Evolutionary conservation across 2,797 vertebrate species (phyloP).

Genomic region (Muscicapa striata): DNA sequence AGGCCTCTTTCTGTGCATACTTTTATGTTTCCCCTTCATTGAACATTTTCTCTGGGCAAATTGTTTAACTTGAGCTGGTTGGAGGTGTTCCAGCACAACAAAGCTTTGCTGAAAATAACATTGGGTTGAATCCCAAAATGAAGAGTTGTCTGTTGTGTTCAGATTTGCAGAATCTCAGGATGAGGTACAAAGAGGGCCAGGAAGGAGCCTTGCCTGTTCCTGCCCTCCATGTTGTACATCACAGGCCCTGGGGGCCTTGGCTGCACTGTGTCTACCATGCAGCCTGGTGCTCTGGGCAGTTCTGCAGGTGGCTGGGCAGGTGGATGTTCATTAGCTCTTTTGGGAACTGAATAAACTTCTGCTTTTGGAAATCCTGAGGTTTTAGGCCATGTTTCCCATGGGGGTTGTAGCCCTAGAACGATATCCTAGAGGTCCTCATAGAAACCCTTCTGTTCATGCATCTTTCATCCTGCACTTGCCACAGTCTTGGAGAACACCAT

Average conservation of each 20-base stretch:
- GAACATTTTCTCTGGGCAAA: conserved; percentile 41
- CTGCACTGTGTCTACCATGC: accelerated
- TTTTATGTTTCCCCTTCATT: conserved; percentile 50
- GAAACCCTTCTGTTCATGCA: not conserved
- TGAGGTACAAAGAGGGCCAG: accelerated
- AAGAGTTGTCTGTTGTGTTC: not conserved
- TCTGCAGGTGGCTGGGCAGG: not conserved
- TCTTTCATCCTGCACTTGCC: not conserved
- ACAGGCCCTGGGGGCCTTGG: not conserved
- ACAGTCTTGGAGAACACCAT: not conserved
- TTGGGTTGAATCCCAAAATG: not conserved
- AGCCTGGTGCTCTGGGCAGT: not conserved
- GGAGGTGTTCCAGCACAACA: conserved; percentile 42
- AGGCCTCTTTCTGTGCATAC: conserved; percentile 41
- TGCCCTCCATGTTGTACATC: not conserved
- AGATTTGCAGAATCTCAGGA: not conserved
- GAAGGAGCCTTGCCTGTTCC: not conserved
- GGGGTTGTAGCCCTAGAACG: not conserved
- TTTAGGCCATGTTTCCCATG: not conserved
- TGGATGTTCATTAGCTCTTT: not conserved
- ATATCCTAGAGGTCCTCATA: not conserved
- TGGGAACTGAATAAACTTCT: not conserved
- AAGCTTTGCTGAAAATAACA: not conserved
- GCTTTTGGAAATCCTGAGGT: not conserved
- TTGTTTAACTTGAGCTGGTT: conserved; percentile 45